Evolutionary conservation across 53 echinoderm and acorn worm genomes (phyloP).

Genomic region (Apostichopus leukothele): DNA sequence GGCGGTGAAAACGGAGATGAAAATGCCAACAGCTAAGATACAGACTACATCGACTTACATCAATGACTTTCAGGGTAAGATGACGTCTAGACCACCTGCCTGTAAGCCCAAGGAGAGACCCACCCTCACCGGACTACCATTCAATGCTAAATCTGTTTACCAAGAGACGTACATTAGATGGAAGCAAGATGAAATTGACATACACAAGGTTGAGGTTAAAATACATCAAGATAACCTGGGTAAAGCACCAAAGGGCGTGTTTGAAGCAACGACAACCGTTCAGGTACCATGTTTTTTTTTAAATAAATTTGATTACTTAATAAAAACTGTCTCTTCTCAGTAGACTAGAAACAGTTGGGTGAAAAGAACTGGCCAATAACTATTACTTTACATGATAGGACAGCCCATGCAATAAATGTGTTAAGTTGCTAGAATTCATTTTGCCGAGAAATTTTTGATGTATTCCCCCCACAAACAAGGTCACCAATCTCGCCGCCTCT

Average conservation of each 20-base stretch:
- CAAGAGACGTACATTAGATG: slow-evolving; percentile 72
- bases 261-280: slow-evolving; percentile 75
- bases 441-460: too few species aligned
- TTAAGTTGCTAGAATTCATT: too few species aligned
- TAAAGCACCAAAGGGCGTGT: slow-evolving; percentile 47
- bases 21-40: slow-evolving; percentile 61
- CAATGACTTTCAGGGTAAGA: slow-evolving; percentile 65
- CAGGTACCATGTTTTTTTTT: slow-evolving; percentile 55
- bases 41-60: slow-evolving; percentile 69
- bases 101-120: slow-evolving; percentile 68
- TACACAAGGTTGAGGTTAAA: slow-evolving; percentile 60
- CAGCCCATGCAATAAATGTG: too few species aligned
- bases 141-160: slow-evolving; percentile 72
- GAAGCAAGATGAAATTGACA: slow-evolving; percentile 54
- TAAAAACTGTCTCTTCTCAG: too few species aligned
- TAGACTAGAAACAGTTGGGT: too few species aligned
- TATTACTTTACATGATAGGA: too few species aligned
- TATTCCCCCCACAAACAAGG: too few species aligned
- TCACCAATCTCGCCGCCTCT: too few species aligned
- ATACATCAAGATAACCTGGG: slow-evolving; percentile 73
- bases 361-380: too few species aligned
- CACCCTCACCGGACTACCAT: slow-evolving; percentile 52
- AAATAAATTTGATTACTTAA: too few species aligned
- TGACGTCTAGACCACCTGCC: slow-evolving; percentile 53
- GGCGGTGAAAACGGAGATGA: slow-evolving; percentile 53